A percentile compares a stretch with the other conserved stretches of the same genome.
Conservation (phyloP, 2,888 invertebrate species). For the Stratiomys singularior region DNA sequence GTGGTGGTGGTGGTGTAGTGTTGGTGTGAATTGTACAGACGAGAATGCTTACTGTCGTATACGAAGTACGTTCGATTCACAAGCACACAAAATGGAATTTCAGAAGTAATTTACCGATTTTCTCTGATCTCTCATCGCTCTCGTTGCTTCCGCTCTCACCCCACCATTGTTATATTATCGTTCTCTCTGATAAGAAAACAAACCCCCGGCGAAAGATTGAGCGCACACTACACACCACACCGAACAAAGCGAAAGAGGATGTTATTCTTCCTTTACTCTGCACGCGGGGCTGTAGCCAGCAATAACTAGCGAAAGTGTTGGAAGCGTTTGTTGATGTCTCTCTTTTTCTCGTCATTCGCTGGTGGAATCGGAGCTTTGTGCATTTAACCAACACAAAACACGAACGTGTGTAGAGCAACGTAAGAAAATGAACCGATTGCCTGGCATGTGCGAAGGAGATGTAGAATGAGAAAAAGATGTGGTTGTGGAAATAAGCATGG, state of each 20-base stretch:
- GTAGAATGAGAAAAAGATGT: neutral
- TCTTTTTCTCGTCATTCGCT: neutral
- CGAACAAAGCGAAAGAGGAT: neutral
- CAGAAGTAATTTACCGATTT: neutral
- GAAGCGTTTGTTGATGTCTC: neutral
- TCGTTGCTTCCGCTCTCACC: neutral
- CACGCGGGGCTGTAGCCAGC: neutral
- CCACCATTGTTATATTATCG: neutral
- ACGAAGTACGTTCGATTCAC: neutral
- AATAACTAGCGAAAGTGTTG: neutral
- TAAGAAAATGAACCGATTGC: neutral
- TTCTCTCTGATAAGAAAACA: neutral
- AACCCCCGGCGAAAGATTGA: conserved; percentile 4
- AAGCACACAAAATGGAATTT: neutral
- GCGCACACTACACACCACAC: neutral
- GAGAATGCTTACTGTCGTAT: neutral
- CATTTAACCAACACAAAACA: neutral
- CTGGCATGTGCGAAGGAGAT: neutral
- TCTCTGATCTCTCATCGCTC: neutral
- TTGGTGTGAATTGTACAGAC: neutral
- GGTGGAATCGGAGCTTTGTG: neutral
- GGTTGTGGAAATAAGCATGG: neutral
- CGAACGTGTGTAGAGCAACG: neutral
- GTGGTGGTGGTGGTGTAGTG: neutral
- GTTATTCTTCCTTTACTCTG: neutral